These are phyloP conservation scores for Drosophila setifemur DNA, from an alignment of 1,140 invertebrate genomes.

Conservation along the genomic window DNA sequence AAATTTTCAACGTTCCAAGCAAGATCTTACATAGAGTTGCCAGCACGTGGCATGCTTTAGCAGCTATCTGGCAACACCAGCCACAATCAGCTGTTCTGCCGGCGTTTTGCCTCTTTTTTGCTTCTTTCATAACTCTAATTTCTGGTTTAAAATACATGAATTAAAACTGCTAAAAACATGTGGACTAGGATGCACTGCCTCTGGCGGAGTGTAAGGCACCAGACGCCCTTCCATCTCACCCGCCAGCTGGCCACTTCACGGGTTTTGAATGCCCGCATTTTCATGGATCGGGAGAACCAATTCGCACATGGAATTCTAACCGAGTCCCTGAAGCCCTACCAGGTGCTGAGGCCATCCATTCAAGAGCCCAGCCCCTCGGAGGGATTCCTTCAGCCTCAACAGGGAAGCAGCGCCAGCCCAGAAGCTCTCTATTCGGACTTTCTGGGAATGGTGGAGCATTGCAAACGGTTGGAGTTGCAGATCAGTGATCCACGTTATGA, in stretches of 20 bases:
- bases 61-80: too few species aligned
- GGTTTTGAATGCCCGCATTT: slow-evolving; percentile 24
- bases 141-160: too few species aligned
- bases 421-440: slow-evolving; percentile 78
- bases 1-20: too few species aligned
- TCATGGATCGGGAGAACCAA: slow-evolving; percentile 72
- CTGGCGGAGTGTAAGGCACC: slow-evolving; percentile 1
- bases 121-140: too few species aligned
- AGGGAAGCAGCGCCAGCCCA: not conserved
- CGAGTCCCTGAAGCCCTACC: slow-evolving; percentile 67
- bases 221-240: not conserved
- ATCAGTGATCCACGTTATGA: slow-evolving; percentile 73
- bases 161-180: too few species aligned
- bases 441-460: slow-evolving; percentile 74
- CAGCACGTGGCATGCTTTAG: too few species aligned
- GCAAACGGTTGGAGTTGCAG: slow-evolving; percentile 51
- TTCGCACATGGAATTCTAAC: slow-evolving; percentile 72
- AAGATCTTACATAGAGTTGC: too few species aligned
- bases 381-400: slow-evolving; percentile 4
- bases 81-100: too few species aligned
- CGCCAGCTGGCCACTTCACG: slow-evolving; percentile 15
- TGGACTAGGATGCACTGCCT: slow-evolving; percentile 26
- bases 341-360: slow-evolving; percentile 35
- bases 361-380: not conserved
- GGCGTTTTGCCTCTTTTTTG: too few species aligned